Evolutionary conservation across 1,140 invertebrate genomes (phyloP), one percentile per base, ranked within the genome.

Genomic region (Augochlora pura): DNA sequence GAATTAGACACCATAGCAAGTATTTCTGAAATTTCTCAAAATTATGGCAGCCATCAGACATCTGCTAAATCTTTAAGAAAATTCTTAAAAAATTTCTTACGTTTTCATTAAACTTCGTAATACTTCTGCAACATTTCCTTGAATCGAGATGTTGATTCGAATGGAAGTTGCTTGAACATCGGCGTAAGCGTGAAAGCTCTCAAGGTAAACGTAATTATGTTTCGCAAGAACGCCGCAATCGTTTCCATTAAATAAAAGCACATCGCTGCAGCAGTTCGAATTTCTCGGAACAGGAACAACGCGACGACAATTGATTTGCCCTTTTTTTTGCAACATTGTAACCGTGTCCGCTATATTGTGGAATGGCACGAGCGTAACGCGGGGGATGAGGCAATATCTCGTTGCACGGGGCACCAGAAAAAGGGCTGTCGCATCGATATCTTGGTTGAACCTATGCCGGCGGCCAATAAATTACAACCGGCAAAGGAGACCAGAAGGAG

Each of bases 341-440:
- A 7, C 64, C 12, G 10, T 23, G 38, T 4, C 7, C 64, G 16
- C 21, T 32, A 16, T 63, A 38, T 25, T 46, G 39, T n/a, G n/a
- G 16, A 46, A 49, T 12, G 64, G 6, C 39, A 25, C 39, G 14
- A 25, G 23, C 14, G 32, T 12, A 23, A 21, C n/a, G 16, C n/a
- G 64, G 25, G 39, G 12, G 39, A n/a, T 27, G 10, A 16, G 32
- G 38, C 70, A 42, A 42, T 72, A 62, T 60, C 57, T 72, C n/a
- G 57, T 72, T 72, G 27, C 38, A 46, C 7, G 10, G 27, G 5
- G 27, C n/a, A 62, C 18, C 21, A 54, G 9, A 39, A 62, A 60
- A 42, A 18, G 18, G 25, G 16, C n/a, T 57, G 7, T 62, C 0
- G 16, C 39, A 39, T 66, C 64, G 64, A 66, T 66, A 66, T 66